Base-by-base conservation (phyloP, 2,113 vertebrate species). In the Tricholaema leucomelas region DNA sequence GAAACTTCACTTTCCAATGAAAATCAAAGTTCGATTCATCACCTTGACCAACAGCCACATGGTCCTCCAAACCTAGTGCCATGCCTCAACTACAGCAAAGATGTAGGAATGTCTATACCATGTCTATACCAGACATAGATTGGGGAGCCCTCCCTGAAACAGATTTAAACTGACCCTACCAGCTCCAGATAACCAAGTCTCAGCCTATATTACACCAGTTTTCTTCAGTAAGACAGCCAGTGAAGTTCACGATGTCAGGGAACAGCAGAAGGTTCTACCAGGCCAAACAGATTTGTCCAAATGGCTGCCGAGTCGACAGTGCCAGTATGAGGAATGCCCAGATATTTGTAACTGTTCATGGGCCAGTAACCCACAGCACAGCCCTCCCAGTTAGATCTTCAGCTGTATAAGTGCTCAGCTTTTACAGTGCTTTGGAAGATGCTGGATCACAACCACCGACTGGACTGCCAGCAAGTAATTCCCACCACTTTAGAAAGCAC, bases 51-150 rank as follows among this genome's bases (percentile, higher is more conserved):
- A 48, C 33, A 72, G 52, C 24, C 20, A 40, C 42, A 31, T 0
- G 1, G 25, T 36, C 35, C 72, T 25, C 36, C 63, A 59, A 90
- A 91, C n/a, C 12, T 15, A 63, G 66, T 1, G 1, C 6, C 9
- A 21, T 13, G 8, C 15, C 72, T 74, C 5, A 13, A 30, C 24
- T 36, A 54, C 8, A 80, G 27, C 1, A 3, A 48, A 76, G 50
- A n/a, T 0, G 0, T 9, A 44, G 35, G 18, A 79, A 82, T 0
- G 2, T 4, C n/a, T 58, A 18, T 1, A 2, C 7, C 46, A 19
- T 3, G 0, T 50, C 46, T 19, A n/a, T n/a, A n/a, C n/a, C n/a
- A 71, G 40, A n/a, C 4, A 13, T 3, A 78, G 17, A 70, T 60
- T 55, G 60, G 50, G 50, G 46, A 81, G 15, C 9, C 12, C 36